These are phyloP conservation scores for Sebastes variabilis DNA, from an alignment of 2,797 vertebrate species.

Conservation along the genomic window DNA sequence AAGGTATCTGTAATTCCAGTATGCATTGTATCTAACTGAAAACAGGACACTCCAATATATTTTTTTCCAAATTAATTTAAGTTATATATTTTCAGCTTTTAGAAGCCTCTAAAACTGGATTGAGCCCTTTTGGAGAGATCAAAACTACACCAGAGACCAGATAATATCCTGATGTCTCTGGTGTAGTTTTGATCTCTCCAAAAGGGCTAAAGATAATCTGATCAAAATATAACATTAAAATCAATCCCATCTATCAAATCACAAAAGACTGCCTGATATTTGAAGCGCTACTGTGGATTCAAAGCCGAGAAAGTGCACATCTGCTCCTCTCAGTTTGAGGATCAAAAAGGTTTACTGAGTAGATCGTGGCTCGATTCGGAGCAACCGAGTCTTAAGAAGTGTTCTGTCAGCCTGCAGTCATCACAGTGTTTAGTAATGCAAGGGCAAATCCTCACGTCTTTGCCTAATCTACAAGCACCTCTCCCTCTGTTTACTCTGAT, in stretches of 20 bases:
- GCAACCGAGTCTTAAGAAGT: slow-evolving; percentile 42
- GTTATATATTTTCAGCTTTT: not conserved
- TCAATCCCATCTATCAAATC: not conserved
- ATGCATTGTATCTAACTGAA: not conserved
- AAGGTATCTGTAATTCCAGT: not conserved
- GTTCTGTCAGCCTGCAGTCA: slow-evolving; percentile 41
- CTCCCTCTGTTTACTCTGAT: slow-evolving; percentile 9
- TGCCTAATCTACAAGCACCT: slow-evolving; percentile 19
- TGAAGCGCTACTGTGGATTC: not conserved
- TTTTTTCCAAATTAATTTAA: not conserved
- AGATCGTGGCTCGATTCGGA: slow-evolving; percentile 30
- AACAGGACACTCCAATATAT: not conserved
- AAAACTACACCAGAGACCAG: not conserved
- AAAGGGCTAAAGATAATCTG: no score
- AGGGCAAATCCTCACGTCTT: slow-evolving; percentile 40
- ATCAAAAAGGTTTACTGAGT: slow-evolving; percentile 54
- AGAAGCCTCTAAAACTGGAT: not conserved
- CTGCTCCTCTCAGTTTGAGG: slow-evolving; percentile 30
- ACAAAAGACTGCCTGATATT: not conserved
- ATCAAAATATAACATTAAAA: not conserved
- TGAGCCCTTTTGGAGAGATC: not conserved
- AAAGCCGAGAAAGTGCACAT: slow-evolving; percentile 6
- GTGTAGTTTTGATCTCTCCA: no score
- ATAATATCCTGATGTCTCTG: no score
- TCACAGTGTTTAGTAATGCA: slow-evolving; percentile 25